Percentiles rank a stretch among this genome's conserved stretches.
Conservation (phyloP, 1,140 invertebrate species). For the Drosophila kohkoa region DNA sequence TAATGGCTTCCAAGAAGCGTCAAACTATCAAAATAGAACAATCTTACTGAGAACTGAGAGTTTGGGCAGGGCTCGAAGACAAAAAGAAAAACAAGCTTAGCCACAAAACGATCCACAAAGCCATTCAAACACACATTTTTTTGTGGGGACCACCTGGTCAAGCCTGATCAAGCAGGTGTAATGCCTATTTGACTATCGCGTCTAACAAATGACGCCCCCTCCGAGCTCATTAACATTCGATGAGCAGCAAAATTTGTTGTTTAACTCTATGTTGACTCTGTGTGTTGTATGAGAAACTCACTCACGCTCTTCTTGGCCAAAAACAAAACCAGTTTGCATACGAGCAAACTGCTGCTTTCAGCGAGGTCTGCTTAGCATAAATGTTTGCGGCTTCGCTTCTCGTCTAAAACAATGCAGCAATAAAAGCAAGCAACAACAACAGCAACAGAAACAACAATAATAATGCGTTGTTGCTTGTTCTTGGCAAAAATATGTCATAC, state of each 20-base stretch:
- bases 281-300: slow-evolving; percentile 16
- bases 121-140: background rate
- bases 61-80: background rate
- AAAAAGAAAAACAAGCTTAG: background rate
- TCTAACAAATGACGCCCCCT: slow-evolving; percentile 72
- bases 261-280: background rate
- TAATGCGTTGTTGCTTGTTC: slow-evolving; percentile 37
- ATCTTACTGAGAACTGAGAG: slow-evolving; percentile 66
- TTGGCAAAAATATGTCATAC: slow-evolving; percentile 72
- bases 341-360: slow-evolving; percentile 16
- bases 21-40: slow-evolving; percentile 77
- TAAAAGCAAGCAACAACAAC: slow-evolving; percentile 42
- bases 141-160: slow-evolving; percentile 58
- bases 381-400: slow-evolving; percentile 17
- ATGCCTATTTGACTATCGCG: slow-evolving; percentile 13
- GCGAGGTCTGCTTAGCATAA: slow-evolving; percentile 48
- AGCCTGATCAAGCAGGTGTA: slow-evolving; percentile 43
- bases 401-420: slow-evolving; percentile 53
- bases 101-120: background rate
- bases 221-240: slow-evolving; percentile 68
- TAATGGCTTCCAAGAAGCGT: slow-evolving; percentile 66
- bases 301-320: slow-evolving; percentile 1
- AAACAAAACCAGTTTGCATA: slow-evolving; percentile 65
- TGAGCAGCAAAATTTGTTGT: slow-evolving; percentile 52
- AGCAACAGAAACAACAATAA: slow-evolving; percentile 37